Evolutionary conservation across 2,888 invertebrate genomes (phyloP), one percentile per base, ranked within the genome.

Genomic region (Argyresthia goedartella): DNA sequence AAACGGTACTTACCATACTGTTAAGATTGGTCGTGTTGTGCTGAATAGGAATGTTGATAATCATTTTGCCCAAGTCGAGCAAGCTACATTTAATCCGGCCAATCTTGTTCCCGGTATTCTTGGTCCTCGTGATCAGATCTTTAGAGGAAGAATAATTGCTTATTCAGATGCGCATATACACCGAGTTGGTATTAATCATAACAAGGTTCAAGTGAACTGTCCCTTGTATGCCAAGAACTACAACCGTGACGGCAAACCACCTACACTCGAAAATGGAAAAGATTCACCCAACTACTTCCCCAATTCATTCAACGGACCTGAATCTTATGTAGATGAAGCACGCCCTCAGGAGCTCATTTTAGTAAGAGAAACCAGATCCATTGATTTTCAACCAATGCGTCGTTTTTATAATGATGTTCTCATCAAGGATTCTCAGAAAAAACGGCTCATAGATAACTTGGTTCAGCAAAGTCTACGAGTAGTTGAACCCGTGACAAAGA

Each of bases 361-460:
- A 9, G 10, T 25, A 3, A 8, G n/a, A n/a, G 1, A 1, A 13
- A 46, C 8, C 11, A 25, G 11, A 11, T 15, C 16, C 9, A 16
- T 46, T 16, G 46, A 46, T n/a, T 4, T 46, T 1, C 46, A 46
- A 16, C 25, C 8, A 7, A 1, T 3, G 6, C 7, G 25, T 10
- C n/a, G 13, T 16, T 46, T 46, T 25, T 46, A 46, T 25, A 87
- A 84, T 58, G 88, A 92, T 61, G 92, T 93, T 6, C 80, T 96
- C 2, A 25, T 25, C 4, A 46, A 15, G 10, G 46, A 46, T 3
- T 9, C 16, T 4, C 46, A 46, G 9, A 46, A 46, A n/a, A 2
- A 46, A 3, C 3, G 46, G 10, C 46, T 46, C 8, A 25, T 25
- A 8, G 25, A 46, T 33, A 25, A 15, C n/a, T 9, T 46, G 4